These are phyloP conservation scores for Melopsittacus undulatus DNA, from an alignment of 2,797 vertebrate species.

Conservation along the genomic window DNA sequence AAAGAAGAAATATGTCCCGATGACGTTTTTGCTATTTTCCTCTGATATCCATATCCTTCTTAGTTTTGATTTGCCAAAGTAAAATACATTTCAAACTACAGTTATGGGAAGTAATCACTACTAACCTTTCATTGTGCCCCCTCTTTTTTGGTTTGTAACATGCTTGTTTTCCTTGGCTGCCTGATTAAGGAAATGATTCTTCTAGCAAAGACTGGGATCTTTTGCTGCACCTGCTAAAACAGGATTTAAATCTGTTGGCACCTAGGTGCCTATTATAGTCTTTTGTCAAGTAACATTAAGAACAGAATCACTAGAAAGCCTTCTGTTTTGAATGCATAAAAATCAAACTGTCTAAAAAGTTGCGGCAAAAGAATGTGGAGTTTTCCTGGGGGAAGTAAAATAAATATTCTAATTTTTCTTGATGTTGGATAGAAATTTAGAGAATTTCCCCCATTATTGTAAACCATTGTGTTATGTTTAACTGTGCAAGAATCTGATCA, in stretches of 20 bases:
- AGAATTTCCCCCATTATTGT: neutral
- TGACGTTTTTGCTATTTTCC: neutral
- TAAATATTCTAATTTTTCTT: neutral
- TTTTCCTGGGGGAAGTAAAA: neutral
- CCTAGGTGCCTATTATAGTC: neutral
- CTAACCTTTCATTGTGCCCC: neutral
- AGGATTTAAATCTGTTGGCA: neutral
- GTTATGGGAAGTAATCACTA: neutral
- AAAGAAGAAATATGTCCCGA: neutral
- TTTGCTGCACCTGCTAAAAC: neutral
- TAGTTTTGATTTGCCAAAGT: neutral
- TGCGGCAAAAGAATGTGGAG: neutral
- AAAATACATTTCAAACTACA: neutral
- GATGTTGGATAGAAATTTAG: neutral
- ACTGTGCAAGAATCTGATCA: neutral
- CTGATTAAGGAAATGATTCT: neutral
- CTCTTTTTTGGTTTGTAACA: neutral
- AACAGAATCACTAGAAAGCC: neutral
- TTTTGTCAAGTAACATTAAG: neutral
- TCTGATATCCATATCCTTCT: neutral
- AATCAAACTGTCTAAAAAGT: neutral
- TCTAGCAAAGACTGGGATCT: neutral
- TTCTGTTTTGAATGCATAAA: neutral
- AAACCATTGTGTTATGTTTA: neutral
- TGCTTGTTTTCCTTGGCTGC: neutral